Evolutionary conservation across 2,888 invertebrate genomes (phyloP).

Genomic region (Lasioglossum morio): DNA sequence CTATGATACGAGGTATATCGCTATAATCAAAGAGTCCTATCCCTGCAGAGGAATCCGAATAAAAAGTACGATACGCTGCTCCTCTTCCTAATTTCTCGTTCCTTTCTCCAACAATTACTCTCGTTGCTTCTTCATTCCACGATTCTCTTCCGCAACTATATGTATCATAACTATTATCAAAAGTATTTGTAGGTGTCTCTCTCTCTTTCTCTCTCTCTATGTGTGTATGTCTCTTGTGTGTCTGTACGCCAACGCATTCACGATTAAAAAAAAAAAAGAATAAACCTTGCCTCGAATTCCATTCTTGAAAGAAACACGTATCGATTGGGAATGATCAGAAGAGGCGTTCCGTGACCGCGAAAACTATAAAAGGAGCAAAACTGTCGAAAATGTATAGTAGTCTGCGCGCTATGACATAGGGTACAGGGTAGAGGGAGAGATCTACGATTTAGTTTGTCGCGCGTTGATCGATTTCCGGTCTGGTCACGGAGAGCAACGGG

Average conservation of each 20-base stretch:
- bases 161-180: constrained; percentile 62
- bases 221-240: not conserved
- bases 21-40: constrained; percentile 28
- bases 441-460: constrained; percentile 29
- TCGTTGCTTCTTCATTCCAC: constrained; percentile 17
- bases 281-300: constrained; percentile 34
- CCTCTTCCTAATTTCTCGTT: not conserved
- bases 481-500: constrained; percentile 33
- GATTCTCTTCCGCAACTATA: constrained; percentile 45
- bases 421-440: constrained; percentile 9
- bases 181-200: constrained; percentile 63
- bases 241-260: constrained; percentile 23
- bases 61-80: constrained; percentile 24
- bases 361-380: not conserved
- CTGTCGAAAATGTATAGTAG: not conserved
- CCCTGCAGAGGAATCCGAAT: not conserved
- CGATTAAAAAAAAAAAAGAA: constrained; percentile 3
- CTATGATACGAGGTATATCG: constrained; percentile 9
- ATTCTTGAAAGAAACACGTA: constrained; percentile 67
- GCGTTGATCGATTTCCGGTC: constrained; percentile 13
- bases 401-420: not conserved
- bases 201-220: not conserved
- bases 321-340: constrained; percentile 76
- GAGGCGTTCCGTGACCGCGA: constrained; percentile 27
- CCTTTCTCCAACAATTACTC: not conserved